Evolutionary conservation across 2,888 invertebrate species (phyloP).

Genomic region (Drepanosiphum platanoidis): DNA sequence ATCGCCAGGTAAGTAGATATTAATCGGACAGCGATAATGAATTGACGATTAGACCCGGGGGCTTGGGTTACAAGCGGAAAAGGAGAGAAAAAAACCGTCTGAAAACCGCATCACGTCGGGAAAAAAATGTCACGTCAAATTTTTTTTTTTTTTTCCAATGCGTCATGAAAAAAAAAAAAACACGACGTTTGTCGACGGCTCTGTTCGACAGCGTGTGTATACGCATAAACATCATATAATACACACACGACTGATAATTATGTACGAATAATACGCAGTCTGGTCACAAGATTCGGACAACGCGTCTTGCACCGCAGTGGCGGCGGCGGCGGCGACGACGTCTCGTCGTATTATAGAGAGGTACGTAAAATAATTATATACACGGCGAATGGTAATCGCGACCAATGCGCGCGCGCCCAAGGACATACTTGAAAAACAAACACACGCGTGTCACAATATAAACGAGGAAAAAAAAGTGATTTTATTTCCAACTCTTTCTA

Average conservation of each 20-base stretch:
- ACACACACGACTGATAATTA: background rate
- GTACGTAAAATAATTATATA: background rate
- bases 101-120: background rate
- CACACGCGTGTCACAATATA: background rate
- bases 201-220: no score
- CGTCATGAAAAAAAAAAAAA: slow-evolving; percentile 24
- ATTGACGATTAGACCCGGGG: slow-evolving; percentile 33
- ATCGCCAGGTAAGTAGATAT: slow-evolving; percentile 45
- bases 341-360: background rate
- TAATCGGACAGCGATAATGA: slow-evolving; percentile 53
- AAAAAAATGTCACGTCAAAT: slow-evolving; percentile 47
- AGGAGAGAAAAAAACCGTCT: background rate
- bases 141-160: background rate
- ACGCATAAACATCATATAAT: no score
- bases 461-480: background rate
- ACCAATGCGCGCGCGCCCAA: slow-evolving; percentile 23
- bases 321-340: no score
- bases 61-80: slow-evolving; percentile 23
- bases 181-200: slow-evolving; percentile 2
- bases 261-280: background rate
- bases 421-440: slow-evolving; percentile 39
- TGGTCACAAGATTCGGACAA: background rate
- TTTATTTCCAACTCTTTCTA: no score
- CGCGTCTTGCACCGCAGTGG: background rate
- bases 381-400: slow-evolving; percentile 4